Evolutionary conservation across 2,797 vertebrate genomes (phyloP).

Genomic region (Tarsius wallacei): DNA sequence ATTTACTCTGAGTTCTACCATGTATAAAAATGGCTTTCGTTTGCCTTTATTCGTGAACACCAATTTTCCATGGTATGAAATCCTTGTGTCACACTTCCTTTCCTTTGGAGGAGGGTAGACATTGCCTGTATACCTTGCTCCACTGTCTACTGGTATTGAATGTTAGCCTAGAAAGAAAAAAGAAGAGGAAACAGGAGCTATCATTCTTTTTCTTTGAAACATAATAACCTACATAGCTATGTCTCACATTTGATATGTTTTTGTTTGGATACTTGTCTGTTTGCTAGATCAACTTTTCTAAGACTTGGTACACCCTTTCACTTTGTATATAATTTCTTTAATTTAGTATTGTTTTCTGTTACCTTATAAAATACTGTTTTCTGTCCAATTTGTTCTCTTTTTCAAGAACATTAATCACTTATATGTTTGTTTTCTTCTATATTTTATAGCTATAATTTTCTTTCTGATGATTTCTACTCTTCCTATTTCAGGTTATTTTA

Average conservation of each 20-base stretch:
- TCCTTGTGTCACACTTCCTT: neutral
- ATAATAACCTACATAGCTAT: neutral
- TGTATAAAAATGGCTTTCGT: constrained; percentile 31
- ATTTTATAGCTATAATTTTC: neutral
- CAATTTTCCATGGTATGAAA: neutral
- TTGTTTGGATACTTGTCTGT: neutral
- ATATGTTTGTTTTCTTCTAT: neutral
- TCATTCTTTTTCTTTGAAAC: neutral
- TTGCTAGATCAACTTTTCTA: constrained; percentile 2
- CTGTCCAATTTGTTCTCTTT: neutral
- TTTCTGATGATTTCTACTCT: neutral
- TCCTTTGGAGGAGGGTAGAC: neutral
- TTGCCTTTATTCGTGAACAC: constrained; percentile 38
- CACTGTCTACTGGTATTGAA: neutral
- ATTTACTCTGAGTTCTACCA: constrained; percentile 40
- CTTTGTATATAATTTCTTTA: constrained; percentile 13
- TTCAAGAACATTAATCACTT: neutral
- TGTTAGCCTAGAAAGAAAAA: neutral
- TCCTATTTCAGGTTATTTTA: neutral
- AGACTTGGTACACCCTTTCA: neutral
- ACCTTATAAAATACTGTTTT: neutral
- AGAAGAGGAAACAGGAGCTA: neutral
- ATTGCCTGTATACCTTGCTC: neutral
- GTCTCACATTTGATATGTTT: neutral
- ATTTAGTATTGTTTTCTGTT: constrained; percentile 44